Conservation (phyloP, 92 coral and sea anemone species). For the Meandrina meandrites region DNA sequence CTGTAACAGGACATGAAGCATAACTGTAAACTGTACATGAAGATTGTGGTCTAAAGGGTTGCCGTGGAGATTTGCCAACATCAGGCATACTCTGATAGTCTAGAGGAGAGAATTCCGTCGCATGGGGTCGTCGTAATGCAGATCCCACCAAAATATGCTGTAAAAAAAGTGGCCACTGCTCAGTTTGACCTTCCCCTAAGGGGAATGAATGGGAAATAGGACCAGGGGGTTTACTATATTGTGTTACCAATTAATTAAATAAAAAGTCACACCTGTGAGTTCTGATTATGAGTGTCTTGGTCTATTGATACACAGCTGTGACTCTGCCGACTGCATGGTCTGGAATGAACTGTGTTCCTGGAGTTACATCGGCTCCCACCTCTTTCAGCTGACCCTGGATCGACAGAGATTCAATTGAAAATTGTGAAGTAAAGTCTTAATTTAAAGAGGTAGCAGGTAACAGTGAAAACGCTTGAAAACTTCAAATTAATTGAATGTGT, state of each 20-base stretch:
- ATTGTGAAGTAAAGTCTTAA: no score
- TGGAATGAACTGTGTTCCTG: slow-evolving; percentile 10
- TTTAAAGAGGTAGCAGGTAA: no score
- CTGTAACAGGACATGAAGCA: slow-evolving; percentile 86
- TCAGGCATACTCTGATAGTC: slow-evolving; percentile 97
- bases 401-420: neutral
- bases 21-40: slow-evolving; percentile 87
- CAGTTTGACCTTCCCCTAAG: no score
- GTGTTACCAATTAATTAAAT: no score
- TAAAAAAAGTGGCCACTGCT: neutral
- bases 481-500: no score
- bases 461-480: no score
- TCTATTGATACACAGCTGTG: slow-evolving; percentile 28
- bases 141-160: slow-evolving; percentile 94
- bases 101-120: slow-evolving; percentile 81
- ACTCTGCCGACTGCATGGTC: slow-evolving; percentile 27
- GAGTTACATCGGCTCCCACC: neutral
- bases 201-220: no score
- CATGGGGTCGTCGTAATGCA: slow-evolving; percentile 98
- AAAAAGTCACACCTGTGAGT: slow-evolving; percentile 1
- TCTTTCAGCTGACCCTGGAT: slow-evolving; percentile 11
- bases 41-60: slow-evolving; percentile 75
- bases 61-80: slow-evolving; percentile 82
- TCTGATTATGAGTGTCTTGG: slow-evolving; percentile 35
- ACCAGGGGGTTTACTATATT: no score